Percentiles rank a stretch among this genome's conserved stretches.
Conservation (phyloP, 2,888 invertebrate species). For the Neelides folsomi region DNA sequence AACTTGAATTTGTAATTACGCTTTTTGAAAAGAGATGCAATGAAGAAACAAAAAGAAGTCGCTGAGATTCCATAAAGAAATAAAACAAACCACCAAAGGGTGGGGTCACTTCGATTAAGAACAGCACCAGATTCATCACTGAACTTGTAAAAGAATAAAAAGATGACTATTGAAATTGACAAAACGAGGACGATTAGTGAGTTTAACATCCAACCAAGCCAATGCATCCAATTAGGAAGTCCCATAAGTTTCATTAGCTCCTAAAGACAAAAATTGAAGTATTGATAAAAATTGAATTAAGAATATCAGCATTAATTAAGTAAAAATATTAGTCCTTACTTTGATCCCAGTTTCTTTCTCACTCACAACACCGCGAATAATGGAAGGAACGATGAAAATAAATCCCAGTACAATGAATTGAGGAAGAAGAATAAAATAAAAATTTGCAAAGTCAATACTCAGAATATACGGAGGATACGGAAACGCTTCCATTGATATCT, state of each 20-base stretch:
- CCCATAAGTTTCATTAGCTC: constrained; percentile 49
- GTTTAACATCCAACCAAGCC: constrained; percentile 45
- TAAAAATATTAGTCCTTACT: constrained; percentile 35
- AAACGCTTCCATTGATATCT: constrained; percentile 44
- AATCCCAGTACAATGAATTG: constrained; percentile 40
- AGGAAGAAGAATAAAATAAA: constrained; percentile 36
- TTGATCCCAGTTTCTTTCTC: constrained; percentile 49
- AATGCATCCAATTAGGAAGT: constrained; percentile 43
- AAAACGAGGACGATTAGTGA: constrained; percentile 37
- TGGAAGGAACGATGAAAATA: constrained; percentile 43
- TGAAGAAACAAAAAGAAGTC: constrained; percentile 38
- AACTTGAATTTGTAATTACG: constrained; percentile 34
- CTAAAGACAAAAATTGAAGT: constrained; percentile 34
- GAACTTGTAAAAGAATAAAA: constrained; percentile 35
- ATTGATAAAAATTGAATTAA: background rate
- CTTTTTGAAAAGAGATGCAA: constrained; percentile 40
- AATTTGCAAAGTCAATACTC: constrained; percentile 34
- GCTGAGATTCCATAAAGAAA: constrained; percentile 37
- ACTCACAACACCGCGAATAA: constrained; percentile 46
- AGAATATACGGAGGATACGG: constrained; percentile 43
- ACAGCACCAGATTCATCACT: constrained; percentile 31
- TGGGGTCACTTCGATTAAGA: constrained; percentile 35
- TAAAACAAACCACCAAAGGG: constrained; percentile 38
- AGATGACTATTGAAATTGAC: constrained; percentile 37
- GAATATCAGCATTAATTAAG: background rate